Conservation (phyloP, 2,888 invertebrate genomes). For the Diogma glabrata region DNA sequence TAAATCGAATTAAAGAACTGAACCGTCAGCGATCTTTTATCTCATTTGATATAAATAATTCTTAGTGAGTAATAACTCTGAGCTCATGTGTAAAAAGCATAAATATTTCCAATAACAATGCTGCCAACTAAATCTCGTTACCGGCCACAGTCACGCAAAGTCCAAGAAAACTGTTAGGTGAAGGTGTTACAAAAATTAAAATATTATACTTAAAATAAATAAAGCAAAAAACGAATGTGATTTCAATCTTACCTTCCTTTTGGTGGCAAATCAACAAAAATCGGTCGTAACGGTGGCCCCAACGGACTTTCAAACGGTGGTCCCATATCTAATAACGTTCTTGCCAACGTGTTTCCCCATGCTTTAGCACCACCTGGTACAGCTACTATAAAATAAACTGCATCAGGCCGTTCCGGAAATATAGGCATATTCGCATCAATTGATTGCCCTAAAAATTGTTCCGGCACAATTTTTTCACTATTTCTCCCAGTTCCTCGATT, state of each 20-base stretch:
- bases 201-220: too few species aligned
- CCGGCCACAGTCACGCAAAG: too few species aligned
- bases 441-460: constrained; percentile 1
- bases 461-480: constrained; percentile 4
- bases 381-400: constrained; percentile 26
- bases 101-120: too few species aligned
- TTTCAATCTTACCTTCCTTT: constrained; percentile 23
- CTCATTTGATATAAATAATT: too few species aligned
- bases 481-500: background rate
- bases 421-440: constrained; percentile 18
- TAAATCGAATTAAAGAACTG: too few species aligned
- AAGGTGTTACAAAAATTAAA: too few species aligned
- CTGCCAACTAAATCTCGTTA: too few species aligned
- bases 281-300: constrained; percentile 23
- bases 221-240: too few species aligned
- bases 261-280: constrained; percentile 24
- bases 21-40: too few species aligned
- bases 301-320: constrained; percentile 24
- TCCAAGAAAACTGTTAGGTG: too few species aligned
- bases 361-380: constrained; percentile 25
- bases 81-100: too few species aligned
- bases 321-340: constrained; percentile 24
- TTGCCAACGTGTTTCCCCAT: constrained; percentile 23
- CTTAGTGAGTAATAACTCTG: too few species aligned
- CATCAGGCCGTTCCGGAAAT: constrained; percentile 23